These are phyloP conservation scores for Procambarus clarkii DNA, from an alignment of 1,140 invertebrate genomes.

Conservation along the genomic window DNA sequence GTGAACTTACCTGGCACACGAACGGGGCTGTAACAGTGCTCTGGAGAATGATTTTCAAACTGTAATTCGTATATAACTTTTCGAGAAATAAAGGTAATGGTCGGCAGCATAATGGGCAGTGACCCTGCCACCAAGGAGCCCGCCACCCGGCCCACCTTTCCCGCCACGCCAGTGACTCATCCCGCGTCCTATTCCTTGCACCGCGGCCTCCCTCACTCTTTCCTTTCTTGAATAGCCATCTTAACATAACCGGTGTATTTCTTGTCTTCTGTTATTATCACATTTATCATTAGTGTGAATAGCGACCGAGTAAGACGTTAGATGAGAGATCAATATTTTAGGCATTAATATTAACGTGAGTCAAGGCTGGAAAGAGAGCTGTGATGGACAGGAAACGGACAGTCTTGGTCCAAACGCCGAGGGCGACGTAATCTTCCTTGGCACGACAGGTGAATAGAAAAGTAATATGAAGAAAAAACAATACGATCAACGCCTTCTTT, in stretches of 20 bases:
- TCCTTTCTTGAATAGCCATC: background rate
- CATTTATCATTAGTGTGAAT: too few relatives aligned
- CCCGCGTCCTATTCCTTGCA: background rate
- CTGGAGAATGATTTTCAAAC: too few relatives aligned
- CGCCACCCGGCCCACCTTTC: slow-evolving; percentile 1
- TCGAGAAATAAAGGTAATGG: background rate
- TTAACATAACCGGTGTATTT: too few relatives aligned
- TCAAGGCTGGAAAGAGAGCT: background rate
- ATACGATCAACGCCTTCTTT: slow-evolving; percentile 14
- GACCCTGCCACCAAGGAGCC: background rate
- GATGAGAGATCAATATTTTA: background rate
- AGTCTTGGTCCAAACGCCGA: background rate
- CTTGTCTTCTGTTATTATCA: too few relatives aligned
- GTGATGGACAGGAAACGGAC: background rate
- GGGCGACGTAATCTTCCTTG: slow-evolving; percentile 21
- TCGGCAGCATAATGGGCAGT: background rate
- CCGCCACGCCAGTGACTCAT: slow-evolving; percentile 31
- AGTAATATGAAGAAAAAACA: background rate
- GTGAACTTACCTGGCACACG: too few relatives aligned
- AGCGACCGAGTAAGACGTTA: too few relatives aligned
- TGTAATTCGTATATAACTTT: too few relatives aligned
- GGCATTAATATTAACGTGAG: too few relatives aligned
- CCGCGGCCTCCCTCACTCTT: background rate
- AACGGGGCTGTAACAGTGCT: too few relatives aligned
- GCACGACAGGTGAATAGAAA: slow-evolving; percentile 37